These are phyloP conservation scores for Alosa alosa DNA, from an alignment of 2,113 vertebrate species.

Conservation along the genomic window DNA sequence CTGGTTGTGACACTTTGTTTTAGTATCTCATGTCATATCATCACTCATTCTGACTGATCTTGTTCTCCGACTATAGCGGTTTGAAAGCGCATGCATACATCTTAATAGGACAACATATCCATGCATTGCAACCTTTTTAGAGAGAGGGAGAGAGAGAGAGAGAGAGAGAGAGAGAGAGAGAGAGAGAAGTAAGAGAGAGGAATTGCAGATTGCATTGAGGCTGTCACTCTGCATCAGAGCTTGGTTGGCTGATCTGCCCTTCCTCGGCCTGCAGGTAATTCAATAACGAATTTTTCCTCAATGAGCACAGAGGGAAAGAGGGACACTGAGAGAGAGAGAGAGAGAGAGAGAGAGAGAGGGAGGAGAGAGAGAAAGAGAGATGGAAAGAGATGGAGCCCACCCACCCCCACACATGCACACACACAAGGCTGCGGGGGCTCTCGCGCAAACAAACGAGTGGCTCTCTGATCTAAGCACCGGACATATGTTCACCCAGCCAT, in stretches of 20 bases:
- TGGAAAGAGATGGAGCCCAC: slow-evolving; percentile 19
- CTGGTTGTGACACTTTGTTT: background rate
- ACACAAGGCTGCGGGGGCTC: slow-evolving; percentile 15
- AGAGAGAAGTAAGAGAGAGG: background rate
- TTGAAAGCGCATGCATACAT: background rate
- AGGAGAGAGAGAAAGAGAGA: background rate
- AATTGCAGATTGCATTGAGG: slow-evolving; percentile 34
- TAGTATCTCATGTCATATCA: background rate
- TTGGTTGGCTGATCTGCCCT: slow-evolving; percentile 14
- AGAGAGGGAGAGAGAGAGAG: slow-evolving; percentile 28
- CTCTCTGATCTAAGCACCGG: slow-evolving; percentile 41
- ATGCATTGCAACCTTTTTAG: background rate
- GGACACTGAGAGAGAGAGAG: background rate
- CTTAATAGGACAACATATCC: background rate
- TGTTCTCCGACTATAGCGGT: background rate
- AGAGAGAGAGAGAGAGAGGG: background rate
- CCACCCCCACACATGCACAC: background rate
- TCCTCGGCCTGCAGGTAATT: slow-evolving; percentile 40
- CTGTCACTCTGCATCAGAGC: slow-evolving; percentile 42
- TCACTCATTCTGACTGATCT: background rate
- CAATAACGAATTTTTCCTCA: slow-evolving; percentile 40
- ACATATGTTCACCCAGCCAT: slow-evolving; percentile 48
- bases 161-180: slow-evolving; percentile 3
- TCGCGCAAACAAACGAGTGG: slow-evolving; percentile 22
- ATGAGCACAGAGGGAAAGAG: slow-evolving; percentile 19